phyloP scores from a whole-genome alignment of 2,113 vertebrate genomes.

The Circaetus cinerascens region DNA sequence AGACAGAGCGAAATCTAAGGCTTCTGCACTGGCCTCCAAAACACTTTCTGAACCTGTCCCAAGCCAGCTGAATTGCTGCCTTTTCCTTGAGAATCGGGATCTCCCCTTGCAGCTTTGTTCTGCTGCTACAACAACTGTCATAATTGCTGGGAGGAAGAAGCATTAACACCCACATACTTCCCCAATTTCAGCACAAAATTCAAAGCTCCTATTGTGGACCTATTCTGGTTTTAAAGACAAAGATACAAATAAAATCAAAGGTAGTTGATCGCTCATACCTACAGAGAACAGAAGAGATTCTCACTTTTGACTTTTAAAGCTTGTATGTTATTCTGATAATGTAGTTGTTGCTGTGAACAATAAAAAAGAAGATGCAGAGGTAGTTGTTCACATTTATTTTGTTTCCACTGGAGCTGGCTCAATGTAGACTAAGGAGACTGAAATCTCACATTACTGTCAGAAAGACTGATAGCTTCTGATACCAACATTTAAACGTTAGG shows the following conservation, averaged over 20 bases:
- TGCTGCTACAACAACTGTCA: background rate
- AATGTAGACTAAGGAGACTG: background rate
- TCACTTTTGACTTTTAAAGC: background rate
- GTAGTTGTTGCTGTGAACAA: background rate
- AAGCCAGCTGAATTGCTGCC: background rate
- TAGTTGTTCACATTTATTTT: background rate
- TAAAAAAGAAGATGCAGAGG: background rate
- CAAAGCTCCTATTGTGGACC: background rate
- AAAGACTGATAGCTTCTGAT: background rate
- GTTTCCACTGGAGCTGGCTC: background rate
- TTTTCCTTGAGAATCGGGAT: background rate
- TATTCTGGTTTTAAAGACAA: background rate
- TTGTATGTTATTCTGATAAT: background rate
- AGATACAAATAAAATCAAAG: background rate
- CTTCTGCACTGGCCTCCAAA: background rate
- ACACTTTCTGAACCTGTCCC: background rate
- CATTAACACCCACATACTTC: background rate
- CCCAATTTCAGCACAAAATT: background rate
- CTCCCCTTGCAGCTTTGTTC: background rate
- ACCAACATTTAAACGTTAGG: background rate
- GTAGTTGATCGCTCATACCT: background rate
- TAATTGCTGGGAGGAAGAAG: accelerated
- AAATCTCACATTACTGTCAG: background rate
- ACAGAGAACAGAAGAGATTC: background rate
- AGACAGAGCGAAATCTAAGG: background rate